These are phyloP conservation scores for Stomatorhinus ivindoensis DNA, from an alignment of 2,113 vertebrate species.

Conservation along the genomic window DNA sequence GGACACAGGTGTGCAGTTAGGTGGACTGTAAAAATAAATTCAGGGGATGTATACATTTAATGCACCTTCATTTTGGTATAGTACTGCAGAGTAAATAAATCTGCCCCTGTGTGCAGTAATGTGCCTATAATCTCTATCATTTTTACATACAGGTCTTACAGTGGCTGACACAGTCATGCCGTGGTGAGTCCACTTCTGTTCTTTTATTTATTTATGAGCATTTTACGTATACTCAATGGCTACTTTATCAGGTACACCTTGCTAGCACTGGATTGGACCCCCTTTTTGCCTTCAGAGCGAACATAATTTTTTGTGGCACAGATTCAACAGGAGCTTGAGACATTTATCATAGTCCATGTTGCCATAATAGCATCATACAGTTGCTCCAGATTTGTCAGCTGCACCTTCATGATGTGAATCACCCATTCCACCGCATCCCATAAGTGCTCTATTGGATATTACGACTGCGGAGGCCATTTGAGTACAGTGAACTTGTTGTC, in stretches of 20 bases:
- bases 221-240: neutral
- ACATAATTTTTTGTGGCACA: too few relatives aligned
- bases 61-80: neutral
- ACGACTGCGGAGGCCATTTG: too few relatives aligned
- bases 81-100: neutral
- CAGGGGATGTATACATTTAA: neutral
- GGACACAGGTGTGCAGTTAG: neutral
- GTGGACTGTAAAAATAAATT: neutral
- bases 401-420: too few relatives aligned
- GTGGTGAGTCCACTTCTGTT: conserved; percentile 54
- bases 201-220: neutral
- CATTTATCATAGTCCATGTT: too few relatives aligned
- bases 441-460: too few relatives aligned
- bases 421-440: too few relatives aligned
- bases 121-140: neutral
- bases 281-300: too few relatives aligned
- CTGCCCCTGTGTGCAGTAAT: neutral
- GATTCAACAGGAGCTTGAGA: too few relatives aligned
- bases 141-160: conserved; percentile 60
- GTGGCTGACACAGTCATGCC: conserved; percentile 71
- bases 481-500: neutral
- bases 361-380: too few relatives aligned
- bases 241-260: neutral
- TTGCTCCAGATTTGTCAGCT: too few relatives aligned
- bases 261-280: neutral